Evolutionary conservation across 2,113 vertebrate genomes (phyloP).

Genomic region (Paralichthys olivaceus): DNA sequence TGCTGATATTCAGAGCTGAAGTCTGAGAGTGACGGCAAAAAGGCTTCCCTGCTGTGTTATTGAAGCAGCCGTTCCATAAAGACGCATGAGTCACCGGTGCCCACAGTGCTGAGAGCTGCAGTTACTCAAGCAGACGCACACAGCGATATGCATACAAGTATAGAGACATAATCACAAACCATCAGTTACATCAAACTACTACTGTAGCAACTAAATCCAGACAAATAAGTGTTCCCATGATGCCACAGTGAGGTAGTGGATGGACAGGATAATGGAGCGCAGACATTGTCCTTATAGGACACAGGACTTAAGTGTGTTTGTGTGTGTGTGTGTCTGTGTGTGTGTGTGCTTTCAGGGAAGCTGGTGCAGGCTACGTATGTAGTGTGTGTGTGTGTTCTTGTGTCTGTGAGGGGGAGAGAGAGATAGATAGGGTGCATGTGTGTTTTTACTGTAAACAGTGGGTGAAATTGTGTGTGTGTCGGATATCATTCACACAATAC

Average conservation of each 20-base stretch:
- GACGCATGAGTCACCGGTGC: constrained; percentile 57
- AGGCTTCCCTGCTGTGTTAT: constrained; percentile 28
- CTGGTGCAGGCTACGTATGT: neutral
- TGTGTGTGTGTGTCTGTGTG: neutral
- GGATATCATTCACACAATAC: neutral
- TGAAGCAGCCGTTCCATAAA: constrained; percentile 33
- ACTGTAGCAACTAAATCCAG: neutral
- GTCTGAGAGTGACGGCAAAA: constrained; percentile 33
- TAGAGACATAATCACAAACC: constrained; percentile 34
- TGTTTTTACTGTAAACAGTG: too few relatives aligned
- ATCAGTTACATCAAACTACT: neutral
- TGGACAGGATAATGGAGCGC: neutral
- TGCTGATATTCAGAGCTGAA: constrained; percentile 39
- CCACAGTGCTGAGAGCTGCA: constrained; percentile 36
- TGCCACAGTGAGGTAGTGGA: neutral
- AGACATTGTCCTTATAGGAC: neutral
- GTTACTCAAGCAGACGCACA: constrained; percentile 14
- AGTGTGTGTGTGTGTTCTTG: neutral
- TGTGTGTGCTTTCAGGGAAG: neutral
- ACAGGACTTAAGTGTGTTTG: neutral
- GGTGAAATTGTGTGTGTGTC: too few relatives aligned
- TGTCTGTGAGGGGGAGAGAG: neutral
- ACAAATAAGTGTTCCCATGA: constrained; percentile 14
- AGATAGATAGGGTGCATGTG: too few relatives aligned
- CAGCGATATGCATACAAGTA: constrained; percentile 18